These are phyloP conservation scores for Brachylomia viminalis DNA, from an alignment of 2,888 invertebrate species.

Conservation along the genomic window DNA sequence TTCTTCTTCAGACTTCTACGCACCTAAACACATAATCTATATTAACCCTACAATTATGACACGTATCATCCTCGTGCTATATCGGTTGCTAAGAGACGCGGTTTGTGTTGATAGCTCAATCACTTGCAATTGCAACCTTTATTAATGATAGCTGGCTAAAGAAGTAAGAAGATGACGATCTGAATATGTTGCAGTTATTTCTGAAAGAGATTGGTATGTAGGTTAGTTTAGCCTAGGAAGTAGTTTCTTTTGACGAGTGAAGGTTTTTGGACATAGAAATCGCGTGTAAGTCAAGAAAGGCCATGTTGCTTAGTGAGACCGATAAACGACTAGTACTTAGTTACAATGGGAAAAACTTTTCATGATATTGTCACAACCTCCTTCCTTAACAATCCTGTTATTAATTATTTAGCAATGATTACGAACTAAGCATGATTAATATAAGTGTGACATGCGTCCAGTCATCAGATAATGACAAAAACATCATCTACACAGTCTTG, in stretches of 20 bases:
- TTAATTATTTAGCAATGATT: not conserved
- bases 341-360: not conserved
- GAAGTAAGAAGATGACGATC: not conserved
- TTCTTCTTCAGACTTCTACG: not conserved
- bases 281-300: no score
- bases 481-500: constrained; percentile 43
- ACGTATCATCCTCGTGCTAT: not conserved
- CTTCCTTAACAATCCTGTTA: not conserved
- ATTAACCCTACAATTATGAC: constrained; percentile 8
- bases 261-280: not conserved
- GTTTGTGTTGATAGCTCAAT: constrained; percentile 24
- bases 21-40: not conserved
- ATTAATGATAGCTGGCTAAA: not conserved
- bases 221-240: no score
- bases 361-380: no score
- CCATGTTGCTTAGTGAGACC: not conserved
- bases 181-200: not conserved
- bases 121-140: not conserved
- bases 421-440: not conserved
- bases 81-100: not conserved
- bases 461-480: constrained; percentile 20
- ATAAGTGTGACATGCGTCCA: not conserved
- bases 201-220: not conserved
- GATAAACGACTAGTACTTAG: not conserved
- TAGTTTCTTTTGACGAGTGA: not conserved